phyloP scores from a whole-genome alignment of 2,797 vertebrate genomes.

The Sphenopsis melanotis region DNA sequence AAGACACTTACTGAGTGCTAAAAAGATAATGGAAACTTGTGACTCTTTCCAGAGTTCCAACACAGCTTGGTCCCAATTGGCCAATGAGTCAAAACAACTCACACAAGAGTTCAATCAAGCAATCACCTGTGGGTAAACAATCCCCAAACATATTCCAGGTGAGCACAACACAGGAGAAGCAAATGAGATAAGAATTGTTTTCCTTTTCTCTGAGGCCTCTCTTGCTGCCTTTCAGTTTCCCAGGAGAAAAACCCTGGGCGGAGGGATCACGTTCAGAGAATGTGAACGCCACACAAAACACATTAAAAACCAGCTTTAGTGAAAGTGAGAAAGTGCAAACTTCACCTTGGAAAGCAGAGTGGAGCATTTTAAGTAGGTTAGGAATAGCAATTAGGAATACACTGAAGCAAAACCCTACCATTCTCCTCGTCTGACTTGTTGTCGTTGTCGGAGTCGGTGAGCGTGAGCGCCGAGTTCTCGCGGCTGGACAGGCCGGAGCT shows the following conservation, averaged over 20 bases:
- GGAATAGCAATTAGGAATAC: neutral
- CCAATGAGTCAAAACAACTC: neutral
- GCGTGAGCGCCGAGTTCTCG: constrained; percentile 92
- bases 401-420: constrained; percentile 79
- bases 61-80: neutral
- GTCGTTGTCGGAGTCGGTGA: constrained; percentile 95
- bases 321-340: neutral
- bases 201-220: neutral
- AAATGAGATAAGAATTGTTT: neutral
- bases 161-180: neutral
- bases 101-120: fast-evolving
- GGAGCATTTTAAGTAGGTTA: neutral
- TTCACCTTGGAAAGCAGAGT: neutral
- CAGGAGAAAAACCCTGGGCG: neutral
- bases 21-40: neutral
- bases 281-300: neutral
- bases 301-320: neutral
- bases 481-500: constrained; percentile 92
- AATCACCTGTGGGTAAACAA: neutral
- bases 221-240: neutral
- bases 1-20: neutral
- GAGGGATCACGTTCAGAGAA: neutral
- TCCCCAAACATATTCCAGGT: neutral
- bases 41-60: neutral
- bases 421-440: constrained; percentile 94